Base-by-base conservation (phyloP, 2,113 vertebrate genomes). In the Dipodomys merriami region DNA sequence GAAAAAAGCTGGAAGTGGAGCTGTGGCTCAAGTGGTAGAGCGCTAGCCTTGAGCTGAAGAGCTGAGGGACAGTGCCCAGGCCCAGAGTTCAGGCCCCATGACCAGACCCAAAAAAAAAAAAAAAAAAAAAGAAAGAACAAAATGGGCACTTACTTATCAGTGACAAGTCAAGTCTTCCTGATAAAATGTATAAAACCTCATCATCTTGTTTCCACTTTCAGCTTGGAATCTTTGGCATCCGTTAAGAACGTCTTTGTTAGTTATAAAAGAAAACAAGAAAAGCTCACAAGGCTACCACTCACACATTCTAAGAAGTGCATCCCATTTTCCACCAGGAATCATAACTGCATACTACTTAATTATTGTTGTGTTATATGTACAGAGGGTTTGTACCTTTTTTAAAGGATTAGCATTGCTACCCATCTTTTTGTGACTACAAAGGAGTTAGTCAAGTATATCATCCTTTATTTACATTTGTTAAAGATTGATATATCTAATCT, bases 241-340 rank as follows among this genome's bases (percentile, higher is more conserved):
- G 33, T 74, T 82, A 10, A 67, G 49, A 35, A 68, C 33, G 53
- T 93, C 53, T 71, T 88, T 67, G 64, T 60, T 23, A 64, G 12
- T 85, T 84, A 69, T 16, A 27, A 74, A 95, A 86, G 82, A 29
- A 83, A 29, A 83, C 84, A 68, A 57, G 44, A 60, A 92, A 79
- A 71, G 68, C 4, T 1, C 29, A 7, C 53, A 35, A 10, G 33
- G 39, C 53, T 77, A 49, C 8, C n/a, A 33, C 33, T 33, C 67
- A 53, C 33, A 73, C 18, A 49, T 23, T 44, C 71, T 10, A 27
- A 8, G 20, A 23, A 11, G 4, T 25, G 0, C 18, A 23, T 44
- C 39, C 13, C 20, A 27, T 77, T 91, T 69, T 79, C 77, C 46
- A 27, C 20, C 19, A 60, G 30, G 23, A 18, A 83, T 72, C 57